phyloP scores from a whole-genome alignment of 2,113 vertebrate genomes.

The Plecotus auritus region DNA sequence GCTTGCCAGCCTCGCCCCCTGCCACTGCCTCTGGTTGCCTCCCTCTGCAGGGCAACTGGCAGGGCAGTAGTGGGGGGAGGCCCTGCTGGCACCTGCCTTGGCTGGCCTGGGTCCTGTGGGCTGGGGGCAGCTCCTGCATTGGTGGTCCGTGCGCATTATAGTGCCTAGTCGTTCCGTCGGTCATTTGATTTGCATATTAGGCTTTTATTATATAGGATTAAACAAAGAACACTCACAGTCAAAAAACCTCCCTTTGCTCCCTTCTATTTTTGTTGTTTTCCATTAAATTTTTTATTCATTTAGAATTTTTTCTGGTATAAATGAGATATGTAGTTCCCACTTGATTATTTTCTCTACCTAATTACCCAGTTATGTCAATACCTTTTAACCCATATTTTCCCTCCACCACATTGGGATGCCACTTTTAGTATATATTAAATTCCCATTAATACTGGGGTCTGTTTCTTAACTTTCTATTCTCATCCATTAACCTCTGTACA shows the following conservation, averaged over 20 bases:
- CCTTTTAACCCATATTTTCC: not conserved
- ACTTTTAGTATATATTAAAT: not conserved
- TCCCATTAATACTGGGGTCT: not conserved
- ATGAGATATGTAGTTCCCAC: not conserved
- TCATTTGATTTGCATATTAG: too few relatives aligned
- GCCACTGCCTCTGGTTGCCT: too few relatives aligned
- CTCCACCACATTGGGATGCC: not conserved
- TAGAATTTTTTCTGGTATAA: not conserved
- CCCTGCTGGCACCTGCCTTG: too few relatives aligned
- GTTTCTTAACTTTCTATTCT: not conserved
- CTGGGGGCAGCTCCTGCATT: too few relatives aligned
- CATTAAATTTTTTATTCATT: not conserved
- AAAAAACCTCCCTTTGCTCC: not conserved
- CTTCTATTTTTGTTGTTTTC: not conserved
- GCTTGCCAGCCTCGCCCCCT: too few relatives aligned
- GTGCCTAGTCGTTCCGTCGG: rapidly evolving
- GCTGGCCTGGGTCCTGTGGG: too few relatives aligned
- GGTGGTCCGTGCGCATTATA: too few relatives aligned
- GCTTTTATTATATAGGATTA: too few relatives aligned
- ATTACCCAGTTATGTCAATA: not conserved
- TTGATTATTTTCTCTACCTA: not conserved
- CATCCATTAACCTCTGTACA: not conserved
- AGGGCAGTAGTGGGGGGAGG: too few relatives aligned
- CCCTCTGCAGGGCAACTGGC: too few relatives aligned
- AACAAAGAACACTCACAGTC: not conserved